A percentile compares a stretch with the other conserved stretches of the same genome.
These are phyloP conservation scores for Leptinotarsa haldemani DNA, from an alignment of 2,888 invertebrate species.

Conservation along the genomic window DNA sequence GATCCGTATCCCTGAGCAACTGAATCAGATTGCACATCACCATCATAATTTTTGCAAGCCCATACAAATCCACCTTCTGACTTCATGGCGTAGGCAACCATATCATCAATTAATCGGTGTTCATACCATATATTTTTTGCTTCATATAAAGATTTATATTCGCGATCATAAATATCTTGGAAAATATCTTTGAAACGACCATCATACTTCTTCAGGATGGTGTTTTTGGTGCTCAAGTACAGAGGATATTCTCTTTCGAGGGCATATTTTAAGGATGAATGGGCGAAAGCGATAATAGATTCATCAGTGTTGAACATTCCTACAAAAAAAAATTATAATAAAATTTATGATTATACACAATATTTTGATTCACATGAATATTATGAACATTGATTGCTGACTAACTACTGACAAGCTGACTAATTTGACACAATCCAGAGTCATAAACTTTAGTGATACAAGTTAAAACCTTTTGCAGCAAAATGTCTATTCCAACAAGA, in stretches of 20 bases:
- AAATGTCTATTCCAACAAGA: no score
- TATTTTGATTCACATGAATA: not conserved
- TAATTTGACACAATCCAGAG: no score
- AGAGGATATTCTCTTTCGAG: slow-evolving; percentile 87
- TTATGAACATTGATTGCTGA: not conserved
- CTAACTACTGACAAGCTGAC: no score
- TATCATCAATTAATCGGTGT: slow-evolving; percentile 97
- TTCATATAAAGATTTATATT: slow-evolving; percentile 89
- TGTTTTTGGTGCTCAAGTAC: slow-evolving; percentile 96
- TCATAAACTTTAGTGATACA: no score
- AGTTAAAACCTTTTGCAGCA: no score
- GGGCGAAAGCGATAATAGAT: slow-evolving; percentile 93
- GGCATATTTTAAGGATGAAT: slow-evolving; percentile 93
- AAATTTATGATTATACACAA: not conserved
- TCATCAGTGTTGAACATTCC: slow-evolving; percentile 96
- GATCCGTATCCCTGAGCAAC: slow-evolving; percentile 94
- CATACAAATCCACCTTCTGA: slow-evolving; percentile 99
- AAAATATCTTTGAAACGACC: slow-evolving; percentile 44
- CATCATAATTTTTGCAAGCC: slow-evolving; percentile 99
- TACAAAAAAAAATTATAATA: slow-evolving; percentile 33
- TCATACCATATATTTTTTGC: slow-evolving; percentile 93
- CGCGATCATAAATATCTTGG: slow-evolving; percentile 84
- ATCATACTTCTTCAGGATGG: slow-evolving; percentile 81
- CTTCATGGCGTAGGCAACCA: slow-evolving; percentile 99
- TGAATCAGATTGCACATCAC: slow-evolving; percentile 98